These are phyloP conservation scores for Chrysomallon squamiferum DNA, from an alignment of 1,140 invertebrate genomes.

Conservation along the genomic window DNA sequence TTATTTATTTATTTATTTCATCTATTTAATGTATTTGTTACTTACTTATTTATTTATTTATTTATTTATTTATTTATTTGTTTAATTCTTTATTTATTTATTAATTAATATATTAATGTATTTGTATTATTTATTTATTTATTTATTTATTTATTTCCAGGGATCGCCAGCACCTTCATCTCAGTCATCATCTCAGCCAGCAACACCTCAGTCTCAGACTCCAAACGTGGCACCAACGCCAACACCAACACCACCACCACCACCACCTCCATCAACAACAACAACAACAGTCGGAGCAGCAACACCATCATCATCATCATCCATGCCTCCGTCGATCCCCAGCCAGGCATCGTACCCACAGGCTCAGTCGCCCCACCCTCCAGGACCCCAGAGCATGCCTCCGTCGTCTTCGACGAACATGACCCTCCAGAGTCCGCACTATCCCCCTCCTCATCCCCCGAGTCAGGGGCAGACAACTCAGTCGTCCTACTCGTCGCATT, in stretches of 20 bases:
- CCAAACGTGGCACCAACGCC: constrained; percentile 3
- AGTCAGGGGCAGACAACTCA: neutral
- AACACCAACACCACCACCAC: constrained; percentile 2
- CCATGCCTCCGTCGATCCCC: no score
- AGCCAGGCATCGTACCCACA: neutral
- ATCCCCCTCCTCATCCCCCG: neutral
- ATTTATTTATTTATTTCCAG: neutral
- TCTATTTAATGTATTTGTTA: no score
- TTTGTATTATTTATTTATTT: no score
- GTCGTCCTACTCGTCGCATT: neutral
- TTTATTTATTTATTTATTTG: no score
- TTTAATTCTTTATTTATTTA: no score
- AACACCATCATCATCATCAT: no score
- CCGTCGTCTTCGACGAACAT: no score
- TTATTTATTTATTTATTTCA: no score
- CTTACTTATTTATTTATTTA: no score
- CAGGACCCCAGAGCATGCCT: neutral
- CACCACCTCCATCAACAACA: neutral
- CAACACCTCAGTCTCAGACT: constrained; percentile 5
- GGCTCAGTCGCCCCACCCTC: constrained; percentile 2
- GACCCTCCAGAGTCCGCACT: neutral
- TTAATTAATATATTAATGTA: no score
- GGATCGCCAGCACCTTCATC: constrained; percentile 19
- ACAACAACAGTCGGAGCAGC: no score
- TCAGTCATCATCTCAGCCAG: constrained; percentile 3